Percentiles rank a stretch among this genome's conserved stretches.
phyloP scores from a whole-genome alignment of 2,797 vertebrate species.

The Hapalemur alaotrensis region DNA sequence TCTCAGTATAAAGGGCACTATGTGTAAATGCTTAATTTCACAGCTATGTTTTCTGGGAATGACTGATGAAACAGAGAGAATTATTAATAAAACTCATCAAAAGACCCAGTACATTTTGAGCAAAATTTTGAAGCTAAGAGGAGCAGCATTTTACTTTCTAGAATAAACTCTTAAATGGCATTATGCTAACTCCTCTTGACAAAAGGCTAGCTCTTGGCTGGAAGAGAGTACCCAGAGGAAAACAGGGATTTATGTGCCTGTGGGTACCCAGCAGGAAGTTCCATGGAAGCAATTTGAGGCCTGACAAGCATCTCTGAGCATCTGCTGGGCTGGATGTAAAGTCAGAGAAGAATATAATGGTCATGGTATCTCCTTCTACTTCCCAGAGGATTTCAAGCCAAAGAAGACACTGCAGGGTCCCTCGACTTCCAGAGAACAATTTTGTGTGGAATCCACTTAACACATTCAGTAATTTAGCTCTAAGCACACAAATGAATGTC shows the following conservation, averaged over 20 bases:
- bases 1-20: background rate
- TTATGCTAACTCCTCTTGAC: background rate
- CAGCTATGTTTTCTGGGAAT: background rate
- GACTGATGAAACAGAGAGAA: background rate
- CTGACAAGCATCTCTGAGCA: background rate
- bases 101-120: background rate
- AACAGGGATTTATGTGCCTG: background rate
- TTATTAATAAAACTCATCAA: background rate
- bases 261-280: background rate
- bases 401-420: background rate
- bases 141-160: background rate
- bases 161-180: background rate
- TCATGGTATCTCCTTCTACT: background rate
- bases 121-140: background rate
- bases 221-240: background rate
- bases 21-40: background rate
- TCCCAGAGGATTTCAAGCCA: background rate
- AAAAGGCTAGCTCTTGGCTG: background rate
- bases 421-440: background rate
- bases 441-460: background rate
- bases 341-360: background rate
- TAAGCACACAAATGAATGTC: background rate
- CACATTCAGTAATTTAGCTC: background rate
- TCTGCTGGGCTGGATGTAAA: background rate
- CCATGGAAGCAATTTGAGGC: background rate